Evolutionary conservation across 1,140 invertebrate species (phyloP), one percentile per base, ranked within the genome.

Genomic region (Pseudachorutes palmiensis): DNA sequence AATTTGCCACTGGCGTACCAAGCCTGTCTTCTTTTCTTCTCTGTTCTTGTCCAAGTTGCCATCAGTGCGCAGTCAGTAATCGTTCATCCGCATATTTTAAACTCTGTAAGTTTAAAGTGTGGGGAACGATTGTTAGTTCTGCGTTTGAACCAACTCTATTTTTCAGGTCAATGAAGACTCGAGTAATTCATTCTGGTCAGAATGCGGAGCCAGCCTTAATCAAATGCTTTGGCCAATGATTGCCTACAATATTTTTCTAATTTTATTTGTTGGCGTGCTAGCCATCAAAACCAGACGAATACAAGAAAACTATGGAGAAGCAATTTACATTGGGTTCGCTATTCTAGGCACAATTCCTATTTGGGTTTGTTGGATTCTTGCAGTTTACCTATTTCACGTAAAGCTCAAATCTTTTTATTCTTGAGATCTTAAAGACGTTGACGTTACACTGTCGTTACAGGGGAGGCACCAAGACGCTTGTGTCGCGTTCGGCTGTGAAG

Each of bases 1-100:
- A 95, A 96, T 76, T 80, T 96, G n/a, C 91, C 92, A 32, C 91
- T 92, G 1, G 87, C 90, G 2, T 96, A 96, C 79, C 92, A 83
- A 79, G 91, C 89, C 60, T 80, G 93, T 5, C 83, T 96, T 16
- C 81, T 97, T 72, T 87, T 94, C 74, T 96, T 97, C 76, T 90
- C 92, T 1, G 78, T 82, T 32, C 76, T 78, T 9, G 90, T 92
- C 69, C 90, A 97, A 82, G 85, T 95, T 67, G 90, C 89, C 45
- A 93, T 95, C 71, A 88, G 89, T 33, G 83, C 86, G 1, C 90
- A 94, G 78, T 94, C 91, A 91, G 82, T 94, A 69, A 83, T 84
- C 71, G 88, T 84, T 62, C 82, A 86, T 65, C 88, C 89, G 0
- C 71, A 64, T 0, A 31, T 41, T 24, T 36, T 70, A 22, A 19